phyloP scores from a whole-genome alignment of 1,140 invertebrate species.

The Rhyacophila brunnea region DNA sequence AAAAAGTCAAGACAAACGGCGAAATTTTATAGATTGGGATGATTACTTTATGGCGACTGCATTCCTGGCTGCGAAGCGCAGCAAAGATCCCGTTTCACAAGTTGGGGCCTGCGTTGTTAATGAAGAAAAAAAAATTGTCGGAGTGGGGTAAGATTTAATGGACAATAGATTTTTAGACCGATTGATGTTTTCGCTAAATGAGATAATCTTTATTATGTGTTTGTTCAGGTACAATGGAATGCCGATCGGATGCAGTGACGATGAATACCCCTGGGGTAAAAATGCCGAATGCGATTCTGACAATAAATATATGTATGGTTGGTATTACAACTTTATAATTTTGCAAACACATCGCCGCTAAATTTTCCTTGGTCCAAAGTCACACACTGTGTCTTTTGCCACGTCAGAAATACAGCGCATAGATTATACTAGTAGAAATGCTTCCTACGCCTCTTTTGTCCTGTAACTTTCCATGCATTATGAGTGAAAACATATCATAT shows the following conservation, averaged over 20 bases:
- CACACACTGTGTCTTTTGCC: too few relatives aligned
- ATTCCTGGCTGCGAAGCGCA: constrained; percentile 82
- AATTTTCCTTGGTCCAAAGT: too few relatives aligned
- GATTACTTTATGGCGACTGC: constrained; percentile 93
- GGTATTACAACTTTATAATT: too few relatives aligned
- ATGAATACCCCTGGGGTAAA: constrained; percentile 86
- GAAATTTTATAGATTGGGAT: constrained; percentile 61
- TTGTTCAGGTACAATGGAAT: constrained; percentile 88
- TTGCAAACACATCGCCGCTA: too few relatives aligned
- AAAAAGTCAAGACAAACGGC: constrained; percentile 36
- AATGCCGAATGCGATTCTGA: constrained; percentile 57
- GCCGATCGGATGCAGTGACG: constrained; percentile 84
- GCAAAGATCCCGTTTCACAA: constrained; percentile 91
- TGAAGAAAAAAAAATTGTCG: constrained; percentile 84
- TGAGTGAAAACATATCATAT: too few relatives aligned
- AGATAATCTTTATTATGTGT: too few relatives aligned
- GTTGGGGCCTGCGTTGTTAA: constrained; percentile 94
- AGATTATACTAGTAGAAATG: too few relatives aligned
- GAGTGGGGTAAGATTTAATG: constrained; percentile 64
- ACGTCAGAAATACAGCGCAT: too few relatives aligned
- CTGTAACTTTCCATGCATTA: too few relatives aligned
- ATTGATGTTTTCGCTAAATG: too few relatives aligned
- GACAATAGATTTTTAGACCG: neutral
- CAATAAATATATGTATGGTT: constrained; percentile 85
- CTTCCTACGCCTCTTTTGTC: too few relatives aligned